A percentile compares a stretch with the other conserved stretches of the same genome.
Evolutionary conservation across 2,888 invertebrate species (phyloP).

Genomic region (Augochlorella aurata): DNA sequence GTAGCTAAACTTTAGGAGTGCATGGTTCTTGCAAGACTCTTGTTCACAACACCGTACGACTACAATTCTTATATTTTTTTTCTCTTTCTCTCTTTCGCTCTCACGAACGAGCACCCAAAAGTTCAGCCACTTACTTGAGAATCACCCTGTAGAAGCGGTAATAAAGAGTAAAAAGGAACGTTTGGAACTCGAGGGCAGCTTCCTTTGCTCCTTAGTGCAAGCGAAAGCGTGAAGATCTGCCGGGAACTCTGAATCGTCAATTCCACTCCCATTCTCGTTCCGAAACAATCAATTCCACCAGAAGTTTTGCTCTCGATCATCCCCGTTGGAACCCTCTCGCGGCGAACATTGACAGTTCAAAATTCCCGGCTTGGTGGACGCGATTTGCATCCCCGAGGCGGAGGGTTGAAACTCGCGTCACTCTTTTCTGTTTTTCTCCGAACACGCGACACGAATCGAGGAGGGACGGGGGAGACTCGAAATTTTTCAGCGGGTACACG

Average conservation of each 20-base stretch:
- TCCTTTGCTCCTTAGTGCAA: slow-evolving; percentile 7
- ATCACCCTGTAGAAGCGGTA: slow-evolving; percentile 19
- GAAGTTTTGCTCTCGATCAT: background rate
- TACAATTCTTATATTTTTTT: background rate
- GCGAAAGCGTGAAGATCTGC: background rate
- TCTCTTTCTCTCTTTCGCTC: slow-evolving; percentile 1
- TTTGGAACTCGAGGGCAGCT: background rate
- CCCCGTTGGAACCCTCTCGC: too few species aligned
- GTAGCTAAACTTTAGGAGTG: slow-evolving; percentile 20
- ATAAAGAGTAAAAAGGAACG: slow-evolving; percentile 10
- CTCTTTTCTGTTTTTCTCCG: background rate
- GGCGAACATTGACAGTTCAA: slow-evolving; percentile 12
- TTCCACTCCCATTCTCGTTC: background rate
- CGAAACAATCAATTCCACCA: background rate
- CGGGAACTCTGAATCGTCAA: slow-evolving; percentile 1
- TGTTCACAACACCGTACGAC: background rate
- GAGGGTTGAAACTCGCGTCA: slow-evolving; percentile 6
- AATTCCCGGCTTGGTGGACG: background rate
- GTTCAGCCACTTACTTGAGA: slow-evolving; percentile 22
- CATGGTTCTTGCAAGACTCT: background rate
- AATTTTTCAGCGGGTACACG: background rate
- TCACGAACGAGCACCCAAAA: slow-evolving; percentile 16
- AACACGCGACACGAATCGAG: background rate
- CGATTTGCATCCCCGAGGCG: slow-evolving; percentile 3
- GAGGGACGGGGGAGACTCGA: background rate